These are phyloP conservation scores for Stictonetta naevosa DNA, from an alignment of 2,113 vertebrate genomes.

Conservation along the genomic window DNA sequence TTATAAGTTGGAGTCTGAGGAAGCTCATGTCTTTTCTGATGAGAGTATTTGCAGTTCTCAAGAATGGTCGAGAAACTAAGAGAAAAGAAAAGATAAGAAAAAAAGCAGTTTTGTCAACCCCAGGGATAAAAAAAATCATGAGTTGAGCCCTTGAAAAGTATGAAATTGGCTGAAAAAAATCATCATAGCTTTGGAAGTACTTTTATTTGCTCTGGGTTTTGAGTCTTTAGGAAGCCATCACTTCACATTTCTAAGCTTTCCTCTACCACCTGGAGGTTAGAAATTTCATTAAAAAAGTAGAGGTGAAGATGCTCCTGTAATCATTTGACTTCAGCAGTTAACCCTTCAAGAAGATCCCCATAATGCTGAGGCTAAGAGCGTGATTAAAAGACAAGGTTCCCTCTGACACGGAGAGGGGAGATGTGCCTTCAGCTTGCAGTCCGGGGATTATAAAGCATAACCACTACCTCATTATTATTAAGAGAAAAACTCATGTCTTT, in stretches of 20 bases:
- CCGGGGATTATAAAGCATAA: background rate
- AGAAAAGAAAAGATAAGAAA: background rate
- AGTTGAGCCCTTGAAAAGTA: background rate
- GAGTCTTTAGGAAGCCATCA: slow-evolving; percentile 42
- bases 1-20: background rate
- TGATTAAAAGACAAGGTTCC: background rate
- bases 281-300: slow-evolving; percentile 53
- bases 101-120: background rate
- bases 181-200: background rate
- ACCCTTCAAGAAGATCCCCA: background rate
- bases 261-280: slow-evolving; percentile 39
- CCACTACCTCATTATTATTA: background rate
- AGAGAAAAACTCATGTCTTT: background rate
- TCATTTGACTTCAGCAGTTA: background rate
- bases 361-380: background rate
- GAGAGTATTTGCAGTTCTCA: background rate
- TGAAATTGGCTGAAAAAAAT: slow-evolving; percentile 30
- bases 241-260: background rate
- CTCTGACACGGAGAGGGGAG: background rate
- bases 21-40: background rate
- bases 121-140: background rate
- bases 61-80: background rate
- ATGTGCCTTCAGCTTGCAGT: background rate
- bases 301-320: slow-evolving; percentile 10
- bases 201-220: slow-evolving; percentile 62